Evolutionary conservation across 2,888 invertebrate genomes (phyloP).

Genomic region (Branchipolynoe longqiensis): DNA sequence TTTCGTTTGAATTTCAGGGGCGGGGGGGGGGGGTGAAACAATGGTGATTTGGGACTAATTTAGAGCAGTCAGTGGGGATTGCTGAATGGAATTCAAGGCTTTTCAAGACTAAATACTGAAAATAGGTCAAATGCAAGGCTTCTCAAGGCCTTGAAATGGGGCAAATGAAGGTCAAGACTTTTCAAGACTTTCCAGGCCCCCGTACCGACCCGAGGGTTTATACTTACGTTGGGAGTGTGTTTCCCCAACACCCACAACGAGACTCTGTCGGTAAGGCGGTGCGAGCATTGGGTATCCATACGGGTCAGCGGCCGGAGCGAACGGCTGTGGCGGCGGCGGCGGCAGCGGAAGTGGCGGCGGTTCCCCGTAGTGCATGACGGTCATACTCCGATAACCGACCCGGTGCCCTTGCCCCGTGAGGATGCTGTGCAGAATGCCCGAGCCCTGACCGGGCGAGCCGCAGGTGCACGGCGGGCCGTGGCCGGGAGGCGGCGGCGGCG

Average conservation of each 20-base stretch:
- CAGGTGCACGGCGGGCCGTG: neutral
- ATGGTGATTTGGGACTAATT: too few relatives aligned
- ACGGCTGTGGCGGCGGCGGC: neutral
- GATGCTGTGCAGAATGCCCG: slow-evolving; percentile 52
- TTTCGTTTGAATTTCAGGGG: too few relatives aligned
- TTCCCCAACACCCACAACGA: neutral
- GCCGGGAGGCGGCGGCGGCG: neutral
- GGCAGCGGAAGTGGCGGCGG: neutral
- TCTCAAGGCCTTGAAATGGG: too few relatives aligned
- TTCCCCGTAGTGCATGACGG: too few relatives aligned
- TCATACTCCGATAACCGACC: slow-evolving; percentile 26
- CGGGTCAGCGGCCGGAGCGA: neutral
- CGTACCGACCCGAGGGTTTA: too few relatives aligned
- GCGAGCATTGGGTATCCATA: neutral
- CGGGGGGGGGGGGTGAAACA: too few relatives aligned
- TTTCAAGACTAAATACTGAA: too few relatives aligned
- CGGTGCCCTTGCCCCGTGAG: slow-evolving; percentile 56
- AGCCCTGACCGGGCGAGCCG: neutral
- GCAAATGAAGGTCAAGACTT: too few relatives aligned
- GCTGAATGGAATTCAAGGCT: too few relatives aligned
- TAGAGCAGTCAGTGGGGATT: too few relatives aligned
- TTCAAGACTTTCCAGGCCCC: too few relatives aligned
- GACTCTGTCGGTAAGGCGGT: neutral
- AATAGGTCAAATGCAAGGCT: too few relatives aligned
- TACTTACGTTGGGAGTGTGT: slow-evolving; percentile 22